phyloP scores from a whole-genome alignment of 2,113 vertebrate genomes.

The Rhinolophus ferrumequinum region DNA sequence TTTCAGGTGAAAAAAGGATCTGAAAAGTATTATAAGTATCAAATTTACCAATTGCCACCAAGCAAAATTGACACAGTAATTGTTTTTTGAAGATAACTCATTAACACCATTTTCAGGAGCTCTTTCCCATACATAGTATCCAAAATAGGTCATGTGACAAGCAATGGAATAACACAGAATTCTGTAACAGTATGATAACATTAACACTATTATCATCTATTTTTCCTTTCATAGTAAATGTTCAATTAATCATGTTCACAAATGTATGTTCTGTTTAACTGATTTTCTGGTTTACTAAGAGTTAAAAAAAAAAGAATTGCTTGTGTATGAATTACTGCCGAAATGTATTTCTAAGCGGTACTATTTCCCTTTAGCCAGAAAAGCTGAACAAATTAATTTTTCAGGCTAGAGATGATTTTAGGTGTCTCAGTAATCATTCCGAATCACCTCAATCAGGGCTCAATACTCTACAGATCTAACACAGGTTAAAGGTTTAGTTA shows the following conservation, averaged over 20 bases:
- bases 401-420: background rate
- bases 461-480: background rate
- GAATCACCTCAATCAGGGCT: background rate
- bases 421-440: background rate
- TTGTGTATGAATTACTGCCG: background rate
- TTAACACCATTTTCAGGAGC: background rate
- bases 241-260: background rate
- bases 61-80: background rate
- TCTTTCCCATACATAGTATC: background rate
- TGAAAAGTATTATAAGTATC: background rate
- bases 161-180: background rate
- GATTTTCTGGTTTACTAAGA: constrained; percentile 33
- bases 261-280: background rate
- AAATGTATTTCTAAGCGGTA: constrained; percentile 10
- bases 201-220: background rate
- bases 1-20: background rate
- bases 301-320: constrained; percentile 8
- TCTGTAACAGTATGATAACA: background rate
- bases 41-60: background rate
- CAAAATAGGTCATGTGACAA: background rate
- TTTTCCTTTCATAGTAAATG: constrained; percentile 26
- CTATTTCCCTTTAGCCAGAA: background rate
- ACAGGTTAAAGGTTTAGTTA: background rate
- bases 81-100: constrained; percentile 9
- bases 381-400: background rate